Evolutionary conservation across 2,113 vertebrate genomes (phyloP).

Genomic region (Cochlearius cochlearius): DNA sequence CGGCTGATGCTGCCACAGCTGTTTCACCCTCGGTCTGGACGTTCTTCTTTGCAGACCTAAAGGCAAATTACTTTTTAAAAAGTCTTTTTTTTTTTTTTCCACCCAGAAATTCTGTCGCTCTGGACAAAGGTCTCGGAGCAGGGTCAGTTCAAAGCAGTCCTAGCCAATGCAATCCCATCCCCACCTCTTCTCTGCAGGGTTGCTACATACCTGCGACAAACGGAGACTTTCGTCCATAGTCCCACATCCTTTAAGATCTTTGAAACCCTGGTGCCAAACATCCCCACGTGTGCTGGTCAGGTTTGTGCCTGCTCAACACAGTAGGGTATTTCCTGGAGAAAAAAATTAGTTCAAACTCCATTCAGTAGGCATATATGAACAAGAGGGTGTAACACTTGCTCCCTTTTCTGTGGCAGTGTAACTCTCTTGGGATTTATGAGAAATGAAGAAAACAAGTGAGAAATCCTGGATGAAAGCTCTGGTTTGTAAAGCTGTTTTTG

Average conservation of each 20-base stretch:
- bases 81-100: not conserved
- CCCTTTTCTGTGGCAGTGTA: not conserved
- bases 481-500: not conserved
- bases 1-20: not conserved
- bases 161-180: not conserved
- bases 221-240: not conserved
- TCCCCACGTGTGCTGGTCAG: not conserved
- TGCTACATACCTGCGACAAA: not conserved
- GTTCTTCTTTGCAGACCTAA: not conserved
- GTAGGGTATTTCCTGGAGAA: conserved; percentile 7
- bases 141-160: not conserved
- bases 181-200: not conserved
- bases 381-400: not conserved
- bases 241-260: not conserved
- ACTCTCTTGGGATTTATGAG: not conserved
- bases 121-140: not conserved
- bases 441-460: not conserved
- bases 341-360: not conserved
- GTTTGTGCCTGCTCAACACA: conserved; percentile 6
- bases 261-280: not conserved
- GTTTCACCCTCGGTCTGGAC: not conserved
- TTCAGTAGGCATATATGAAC: not conserved
- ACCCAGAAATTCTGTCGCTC: not conserved
- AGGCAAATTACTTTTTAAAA: not conserved
- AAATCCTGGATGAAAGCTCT: not conserved